phyloP scores from a whole-genome alignment of 2,888 invertebrate genomes.

The Mylabris sibirica region DNA sequence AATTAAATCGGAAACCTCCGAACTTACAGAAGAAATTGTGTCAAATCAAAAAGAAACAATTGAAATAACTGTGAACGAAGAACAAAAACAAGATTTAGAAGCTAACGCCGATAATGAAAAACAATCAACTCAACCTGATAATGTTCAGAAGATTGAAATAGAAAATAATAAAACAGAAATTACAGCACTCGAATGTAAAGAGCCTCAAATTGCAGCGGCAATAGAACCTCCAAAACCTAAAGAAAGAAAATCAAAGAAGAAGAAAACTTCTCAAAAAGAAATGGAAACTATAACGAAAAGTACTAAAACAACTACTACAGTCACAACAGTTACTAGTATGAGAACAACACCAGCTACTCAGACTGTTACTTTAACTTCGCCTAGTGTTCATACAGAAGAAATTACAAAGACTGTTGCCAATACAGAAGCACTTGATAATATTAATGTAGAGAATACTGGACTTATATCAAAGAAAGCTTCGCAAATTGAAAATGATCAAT shows the following conservation, averaged over 20 bases:
- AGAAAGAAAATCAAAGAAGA: conserved; percentile 17
- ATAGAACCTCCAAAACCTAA: conserved; percentile 6
- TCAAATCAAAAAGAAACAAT: conserved; percentile 19
- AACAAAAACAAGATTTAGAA: background rate
- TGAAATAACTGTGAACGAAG: conserved; percentile 21
- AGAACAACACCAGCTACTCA: conserved; percentile 33
- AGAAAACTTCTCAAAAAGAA: conserved; percentile 4
- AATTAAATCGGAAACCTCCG: too few relatives aligned
- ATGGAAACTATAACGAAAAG: conserved; percentile 15
- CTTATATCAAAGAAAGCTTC: conserved; percentile 20
- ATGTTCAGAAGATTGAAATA: background rate
- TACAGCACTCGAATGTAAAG: background rate
- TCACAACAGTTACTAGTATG: conserved; percentile 41
- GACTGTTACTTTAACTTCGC: conserved; percentile 30
- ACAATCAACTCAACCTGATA: background rate
- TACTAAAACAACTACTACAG: conserved; percentile 38
- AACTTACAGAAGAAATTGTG: conserved; percentile 41
- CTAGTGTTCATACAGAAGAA: conserved; percentile 28
- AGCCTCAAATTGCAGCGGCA: background rate
- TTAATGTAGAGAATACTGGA: conserved; percentile 19
- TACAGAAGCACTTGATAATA: background rate
- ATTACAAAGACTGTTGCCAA: conserved; percentile 17
- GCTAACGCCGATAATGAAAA: background rate
- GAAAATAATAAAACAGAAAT: background rate
- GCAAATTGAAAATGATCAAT: conserved; percentile 38